Conservation (phyloP, 2,113 vertebrate genomes). For the Cervus canadensis region DNA sequence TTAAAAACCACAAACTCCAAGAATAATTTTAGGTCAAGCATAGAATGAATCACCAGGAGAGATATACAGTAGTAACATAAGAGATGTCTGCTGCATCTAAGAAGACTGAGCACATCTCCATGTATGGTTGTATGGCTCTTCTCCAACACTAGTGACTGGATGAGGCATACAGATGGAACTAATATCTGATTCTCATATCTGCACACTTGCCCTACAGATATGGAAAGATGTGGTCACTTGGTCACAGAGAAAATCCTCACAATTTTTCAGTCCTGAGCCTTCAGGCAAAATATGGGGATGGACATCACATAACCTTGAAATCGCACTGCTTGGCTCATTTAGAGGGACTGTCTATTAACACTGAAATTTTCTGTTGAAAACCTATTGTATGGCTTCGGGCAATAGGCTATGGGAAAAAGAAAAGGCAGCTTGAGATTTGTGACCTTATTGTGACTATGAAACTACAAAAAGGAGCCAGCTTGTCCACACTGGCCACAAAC, state of each 20-base stretch:
- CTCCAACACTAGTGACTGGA: neutral
- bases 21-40: neutral
- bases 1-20: neutral
- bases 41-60: neutral
- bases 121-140: neutral
- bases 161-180: neutral
- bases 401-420: neutral
- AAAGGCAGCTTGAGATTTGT: conserved; percentile 59
- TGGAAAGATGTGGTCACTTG: neutral
- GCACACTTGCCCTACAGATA: neutral
- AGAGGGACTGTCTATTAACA: conserved; percentile 30
- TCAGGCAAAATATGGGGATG: neutral
- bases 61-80: neutral
- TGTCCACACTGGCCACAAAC: conserved; percentile 54
- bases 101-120: neutral
- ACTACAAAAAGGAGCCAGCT: conserved; percentile 67
- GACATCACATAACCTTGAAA: conserved; percentile 51
- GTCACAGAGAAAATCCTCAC: neutral
- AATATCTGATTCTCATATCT: neutral
- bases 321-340: neutral
- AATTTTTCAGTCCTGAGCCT: neutral
- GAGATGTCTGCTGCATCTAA: neutral
- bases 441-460: conserved; percentile 65
- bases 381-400: conserved; percentile 46
- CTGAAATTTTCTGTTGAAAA: conserved; percentile 56